phyloP scores from a whole-genome alignment of 2,113 vertebrate species.

The Syngnathus floridae region DNA sequence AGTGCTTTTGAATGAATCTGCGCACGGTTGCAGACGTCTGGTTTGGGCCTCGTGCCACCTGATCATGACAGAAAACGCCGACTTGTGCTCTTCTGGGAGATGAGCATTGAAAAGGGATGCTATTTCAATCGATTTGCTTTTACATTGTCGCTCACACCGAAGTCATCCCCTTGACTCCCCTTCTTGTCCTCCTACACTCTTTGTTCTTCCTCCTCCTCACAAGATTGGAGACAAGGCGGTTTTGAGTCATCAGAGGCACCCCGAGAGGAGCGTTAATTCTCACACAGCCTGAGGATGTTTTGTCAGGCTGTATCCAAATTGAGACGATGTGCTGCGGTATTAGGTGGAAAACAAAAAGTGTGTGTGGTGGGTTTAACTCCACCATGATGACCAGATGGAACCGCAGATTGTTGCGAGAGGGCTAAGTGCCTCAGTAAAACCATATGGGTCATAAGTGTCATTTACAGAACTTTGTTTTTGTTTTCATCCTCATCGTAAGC shows the following conservation, averaged over 20 bases:
- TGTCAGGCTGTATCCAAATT: constrained; percentile 25
- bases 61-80: constrained; percentile 37
- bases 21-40: constrained; percentile 55
- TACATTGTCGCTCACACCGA: constrained; percentile 36
- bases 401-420: constrained; percentile 60
- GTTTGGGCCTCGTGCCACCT: constrained; percentile 61
- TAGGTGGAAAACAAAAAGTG: constrained; percentile 40
- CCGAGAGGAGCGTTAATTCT: constrained; percentile 18
- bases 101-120: constrained; percentile 42
- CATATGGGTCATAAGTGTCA: constrained; percentile 52
- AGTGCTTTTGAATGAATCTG: constrained; percentile 66
- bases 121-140: constrained; percentile 40
- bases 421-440: constrained; percentile 56
- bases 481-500: constrained; percentile 30
- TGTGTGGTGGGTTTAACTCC: constrained; percentile 24
- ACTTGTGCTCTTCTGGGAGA: constrained; percentile 28
- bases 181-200: constrained; percentile 24
- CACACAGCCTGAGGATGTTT: constrained; percentile 40
- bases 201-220: constrained; percentile 18
- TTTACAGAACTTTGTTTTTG: constrained; percentile 44
- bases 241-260: constrained; percentile 30
- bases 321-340: constrained; percentile 30
- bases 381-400: constrained; percentile 67
- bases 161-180: constrained; percentile 5
- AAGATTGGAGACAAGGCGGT: constrained; percentile 15